A percentile compares a stretch with the other conserved stretches of the same genome.
phyloP scores from a whole-genome alignment of 2,113 vertebrate genomes.

The Scopus umbretta region DNA sequence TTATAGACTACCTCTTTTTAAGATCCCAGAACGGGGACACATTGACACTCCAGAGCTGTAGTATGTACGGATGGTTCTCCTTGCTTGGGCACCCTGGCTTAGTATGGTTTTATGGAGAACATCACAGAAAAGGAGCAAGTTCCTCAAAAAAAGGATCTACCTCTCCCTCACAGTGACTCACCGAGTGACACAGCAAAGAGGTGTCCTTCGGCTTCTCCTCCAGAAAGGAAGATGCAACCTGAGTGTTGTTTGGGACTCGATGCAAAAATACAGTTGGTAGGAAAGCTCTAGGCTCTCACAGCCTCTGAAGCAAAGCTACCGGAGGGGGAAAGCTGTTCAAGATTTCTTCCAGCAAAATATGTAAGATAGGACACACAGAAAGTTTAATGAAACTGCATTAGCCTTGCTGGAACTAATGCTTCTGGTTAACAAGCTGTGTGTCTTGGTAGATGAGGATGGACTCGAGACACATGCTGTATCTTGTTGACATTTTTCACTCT shows the following conservation, averaged over 20 bases:
- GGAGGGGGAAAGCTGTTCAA: background rate
- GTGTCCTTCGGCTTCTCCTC: background rate
- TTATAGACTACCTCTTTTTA: background rate
- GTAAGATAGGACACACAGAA: background rate
- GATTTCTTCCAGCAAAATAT: background rate
- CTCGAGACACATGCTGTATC: background rate
- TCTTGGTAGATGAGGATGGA: background rate
- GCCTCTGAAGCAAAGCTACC: background rate
- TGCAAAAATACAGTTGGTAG: background rate
- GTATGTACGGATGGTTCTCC: background rate
- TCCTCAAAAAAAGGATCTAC: background rate
- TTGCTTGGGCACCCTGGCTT: background rate
- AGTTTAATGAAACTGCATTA: background rate
- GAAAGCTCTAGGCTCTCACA: background rate
- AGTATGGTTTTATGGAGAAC: background rate
- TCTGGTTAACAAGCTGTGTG: background rate
- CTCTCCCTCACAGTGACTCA: background rate
- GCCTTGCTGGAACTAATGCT: background rate
- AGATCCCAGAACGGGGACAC: background rate
- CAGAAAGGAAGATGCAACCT: background rate
- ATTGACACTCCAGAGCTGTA: background rate
- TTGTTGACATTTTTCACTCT: slow-evolving; percentile 9
- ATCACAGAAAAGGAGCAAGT: background rate
- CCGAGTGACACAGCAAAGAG: background rate
- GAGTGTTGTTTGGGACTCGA: background rate